Evolutionary conservation across 2,888 invertebrate genomes (phyloP), one percentile per base, ranked within the genome.

Genomic region (Archips xylosteana): DNA sequence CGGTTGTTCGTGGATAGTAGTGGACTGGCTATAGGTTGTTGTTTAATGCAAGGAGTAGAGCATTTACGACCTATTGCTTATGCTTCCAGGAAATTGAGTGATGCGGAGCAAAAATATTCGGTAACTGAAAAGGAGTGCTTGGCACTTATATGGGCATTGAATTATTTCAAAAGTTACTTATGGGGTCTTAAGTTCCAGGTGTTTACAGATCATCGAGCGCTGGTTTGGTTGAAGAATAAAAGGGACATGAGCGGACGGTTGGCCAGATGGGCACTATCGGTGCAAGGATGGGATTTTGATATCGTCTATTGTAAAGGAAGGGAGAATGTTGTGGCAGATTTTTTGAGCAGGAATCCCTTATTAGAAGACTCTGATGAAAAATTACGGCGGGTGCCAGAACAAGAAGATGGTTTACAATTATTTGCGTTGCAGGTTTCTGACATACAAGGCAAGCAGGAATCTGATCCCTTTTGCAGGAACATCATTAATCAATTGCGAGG

Each of bases 11-110:
- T 61, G 0, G 61, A 61, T n/a, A 61, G 39, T n/a, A 34, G 54
- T n/a, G 36, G 60, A 13, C n/a, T 39, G 12, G 60, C n/a, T 2
- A n/a, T 60, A 1, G 39, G 61, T 8, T 39, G 39, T n/a, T 39
- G n/a, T 15, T 12, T 61, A 15, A 9, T 61, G 9, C 61, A 61
- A n/a, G 61, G 61, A 0, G 8, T 2, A 2, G 61, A 39, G 61
- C 61, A 2, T 39, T 15, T n/a, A 15, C 61, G 0, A n/a, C n/a
- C n/a, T n/a, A n/a, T n/a, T n/a, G n/a, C n/a, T n/a, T n/a, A n/a
- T n/a, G n/a, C n/a, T n/a, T 61, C 61, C 6, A 61, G 61, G 15
- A 61, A 61, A n/a, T 13, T 39, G 1, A 61, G 61, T 15, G 61
- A 13, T 0, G 39, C 61, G 0, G 39, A 39, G 36, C n/a, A 61